These are phyloP conservation scores for Protobothrops flavoviridis DNA, from an alignment of 2,113 vertebrate species.

Conservation along the genomic window DNA sequence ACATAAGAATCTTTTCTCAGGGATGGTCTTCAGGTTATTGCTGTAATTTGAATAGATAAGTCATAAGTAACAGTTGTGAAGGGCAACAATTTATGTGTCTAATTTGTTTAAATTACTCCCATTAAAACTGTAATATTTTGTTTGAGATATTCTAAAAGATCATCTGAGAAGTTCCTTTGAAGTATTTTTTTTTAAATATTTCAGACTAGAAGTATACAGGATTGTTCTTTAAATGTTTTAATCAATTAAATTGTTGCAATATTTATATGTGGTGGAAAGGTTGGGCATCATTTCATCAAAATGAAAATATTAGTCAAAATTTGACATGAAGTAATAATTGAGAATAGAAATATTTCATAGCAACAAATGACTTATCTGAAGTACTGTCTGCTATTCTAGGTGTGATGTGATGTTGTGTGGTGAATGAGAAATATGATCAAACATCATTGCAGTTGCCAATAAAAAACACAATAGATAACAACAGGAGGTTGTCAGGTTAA, in stretches of 20 bases:
- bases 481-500: neutral
- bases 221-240: neutral
- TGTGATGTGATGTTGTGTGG: neutral
- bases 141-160: neutral
- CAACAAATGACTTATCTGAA: neutral
- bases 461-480: neutral
- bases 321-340: neutral
- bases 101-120: neutral
- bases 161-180: neutral
- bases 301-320: neutral
- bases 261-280: neutral
- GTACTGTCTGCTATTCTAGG: neutral
- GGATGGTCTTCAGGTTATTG: neutral
- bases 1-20: neutral
- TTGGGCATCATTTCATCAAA: neutral
- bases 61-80: neutral
- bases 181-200: neutral
- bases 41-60: neutral
- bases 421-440: neutral
- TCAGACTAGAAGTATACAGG: neutral
- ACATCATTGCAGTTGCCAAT: neutral
- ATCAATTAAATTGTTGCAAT: neutral
- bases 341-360: neutral
- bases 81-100: neutral
- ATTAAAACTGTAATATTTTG: neutral